phyloP scores from a whole-genome alignment of 1,140 invertebrate genomes.

The Lepidurus apus region DNA sequence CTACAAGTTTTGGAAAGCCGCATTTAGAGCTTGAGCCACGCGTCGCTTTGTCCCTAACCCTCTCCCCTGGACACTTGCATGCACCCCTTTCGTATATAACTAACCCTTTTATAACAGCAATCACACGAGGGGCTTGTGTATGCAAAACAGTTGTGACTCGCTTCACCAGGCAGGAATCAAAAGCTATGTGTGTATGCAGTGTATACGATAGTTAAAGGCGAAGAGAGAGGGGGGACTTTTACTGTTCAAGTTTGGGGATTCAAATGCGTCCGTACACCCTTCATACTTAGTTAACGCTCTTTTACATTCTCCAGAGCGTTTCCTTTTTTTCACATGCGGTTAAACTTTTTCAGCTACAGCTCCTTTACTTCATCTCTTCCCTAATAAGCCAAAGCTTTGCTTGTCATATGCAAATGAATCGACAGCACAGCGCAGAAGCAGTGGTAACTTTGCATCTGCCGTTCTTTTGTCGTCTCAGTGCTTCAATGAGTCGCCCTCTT shows the following conservation, averaged over 20 bases:
- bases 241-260: too few species aligned
- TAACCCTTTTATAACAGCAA: not conserved
- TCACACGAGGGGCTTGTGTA: not conserved
- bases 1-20: too few species aligned
- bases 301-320: not conserved
- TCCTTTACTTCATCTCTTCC: too few species aligned
- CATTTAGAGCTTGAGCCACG: not conserved
- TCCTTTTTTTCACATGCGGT: not conserved
- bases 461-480: not conserved
- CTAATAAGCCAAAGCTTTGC: not conserved
- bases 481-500: not conserved
- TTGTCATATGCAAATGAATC: constrained; percentile 7
- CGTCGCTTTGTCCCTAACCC: not conserved
- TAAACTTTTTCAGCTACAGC: too few species aligned
- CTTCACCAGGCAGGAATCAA: not conserved
- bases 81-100: not conserved
- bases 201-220: too few species aligned
- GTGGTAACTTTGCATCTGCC: not conserved
- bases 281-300: too few species aligned
- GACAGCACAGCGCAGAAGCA: not conserved
- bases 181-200: not conserved
- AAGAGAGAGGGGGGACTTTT: too few species aligned
- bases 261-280: too few species aligned
- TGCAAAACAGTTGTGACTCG: constrained; percentile 19
- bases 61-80: not conserved